Base-by-base conservation (phyloP, 2,797 vertebrate genomes). In the Semotilus atromaculatus region DNA sequence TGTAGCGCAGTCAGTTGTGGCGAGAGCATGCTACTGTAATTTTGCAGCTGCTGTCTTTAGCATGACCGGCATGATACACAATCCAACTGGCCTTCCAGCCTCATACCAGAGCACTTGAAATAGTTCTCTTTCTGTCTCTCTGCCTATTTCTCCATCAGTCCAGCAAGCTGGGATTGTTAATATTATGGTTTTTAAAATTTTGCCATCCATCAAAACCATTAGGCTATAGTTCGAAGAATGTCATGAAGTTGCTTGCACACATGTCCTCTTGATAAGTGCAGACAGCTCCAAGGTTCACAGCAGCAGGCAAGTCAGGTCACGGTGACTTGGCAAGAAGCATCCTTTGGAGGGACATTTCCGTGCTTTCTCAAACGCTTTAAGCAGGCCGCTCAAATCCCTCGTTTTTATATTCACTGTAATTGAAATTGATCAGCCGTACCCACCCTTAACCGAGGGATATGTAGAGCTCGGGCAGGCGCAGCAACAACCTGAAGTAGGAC, bases 41-140 rank as follows among this genome's bases (percentile, higher is more conserved):
- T 94, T 93, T 93, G 93, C 92, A 95, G 93, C 93, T 94, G 93
- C 92, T 94, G 92, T 92, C 92, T 94, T 94, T 92, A 92, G 90
- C 90, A 88, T 91, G 88, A 90, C 88, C 88, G 66, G 81, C 58
- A 89, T 80, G 88, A 94, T 91, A 92, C 91, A 90, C 87, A 89
- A 91, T 91, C 91, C 93, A 93, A 93, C 91, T 90, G 92, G 91
- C 91, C 90, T 90, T 92, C 90, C 81, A 90, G 93, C 93, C 91
- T 66, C 94, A 94, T 91, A 90, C 92, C 93, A 90, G 79, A 90
- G 87, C 88, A 90, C 91, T 94, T 91, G 88, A 94, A 94, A 94
- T 94, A 94, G 93, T 92, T 89, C 81, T 89, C 64, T 60, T 87
- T 80, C 36, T 90, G 90, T 92, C 89, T 92, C 88, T 85, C 83